Percentiles rank a stretch among this genome's conserved stretches.
Evolutionary conservation across 2,888 invertebrate species (phyloP).

Genomic region (Laothoe populi): DNA sequence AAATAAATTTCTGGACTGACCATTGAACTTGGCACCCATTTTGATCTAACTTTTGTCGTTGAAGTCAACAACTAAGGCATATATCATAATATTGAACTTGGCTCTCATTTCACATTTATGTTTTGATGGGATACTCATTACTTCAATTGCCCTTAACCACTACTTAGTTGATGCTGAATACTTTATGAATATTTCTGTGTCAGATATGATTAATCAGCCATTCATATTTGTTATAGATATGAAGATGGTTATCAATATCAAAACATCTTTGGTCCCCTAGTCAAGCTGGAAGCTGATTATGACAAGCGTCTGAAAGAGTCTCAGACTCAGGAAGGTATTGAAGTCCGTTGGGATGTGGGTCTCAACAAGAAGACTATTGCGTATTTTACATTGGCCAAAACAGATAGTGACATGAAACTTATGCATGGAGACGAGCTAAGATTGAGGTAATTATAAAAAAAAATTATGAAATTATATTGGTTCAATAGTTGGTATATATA

Average conservation of each 20-base stretch:
- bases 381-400: slow-evolving; percentile 98
- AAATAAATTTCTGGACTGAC: no score
- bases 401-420: slow-evolving; percentile 98
- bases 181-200: slow-evolving; percentile 7
- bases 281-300: slow-evolving; percentile 98
- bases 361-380: slow-evolving; percentile 99
- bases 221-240: slow-evolving; percentile 84
- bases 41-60: no score
- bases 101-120: no score
- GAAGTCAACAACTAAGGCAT: no score
- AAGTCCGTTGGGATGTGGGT: slow-evolving; percentile 99
- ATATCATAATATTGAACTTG: no score
- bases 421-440: slow-evolving; percentile 99
- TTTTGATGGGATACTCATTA: no score
- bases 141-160: slow-evolving; percentile 7
- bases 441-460: slow-evolving; percentile 82
- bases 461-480: no score
- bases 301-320: slow-evolving; percentile 99
- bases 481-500: no score
- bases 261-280: slow-evolving; percentile 98
- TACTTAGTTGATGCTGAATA: not conserved
- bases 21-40: no score
- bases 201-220: slow-evolving; percentile 18
- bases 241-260: slow-evolving; percentile 99
- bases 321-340: slow-evolving; percentile 98